Evolutionary conservation across 2,888 invertebrate species (phyloP).

Genomic region (Panopea generosa): DNA sequence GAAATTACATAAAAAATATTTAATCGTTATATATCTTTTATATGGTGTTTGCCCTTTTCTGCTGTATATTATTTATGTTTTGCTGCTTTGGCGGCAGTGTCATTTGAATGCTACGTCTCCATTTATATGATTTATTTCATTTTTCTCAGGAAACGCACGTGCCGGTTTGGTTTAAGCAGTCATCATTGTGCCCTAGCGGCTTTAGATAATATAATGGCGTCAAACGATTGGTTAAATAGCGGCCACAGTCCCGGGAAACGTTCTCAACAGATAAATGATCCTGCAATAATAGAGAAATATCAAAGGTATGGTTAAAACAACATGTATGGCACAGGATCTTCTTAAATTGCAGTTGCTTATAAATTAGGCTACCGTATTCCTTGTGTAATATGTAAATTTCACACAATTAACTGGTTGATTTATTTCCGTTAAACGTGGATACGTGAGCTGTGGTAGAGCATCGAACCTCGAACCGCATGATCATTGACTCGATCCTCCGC

Average conservation of each 20-base stretch:
- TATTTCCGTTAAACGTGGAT: not conserved
- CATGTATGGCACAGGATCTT: too few species aligned
- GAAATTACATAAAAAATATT: too few species aligned
- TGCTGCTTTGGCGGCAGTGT: too few species aligned
- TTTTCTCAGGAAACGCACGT: conserved; percentile 64
- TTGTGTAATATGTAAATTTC: too few species aligned
- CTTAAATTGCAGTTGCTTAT: not conserved
- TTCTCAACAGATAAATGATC: conserved; percentile 24
- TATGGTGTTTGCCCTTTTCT: too few species aligned
- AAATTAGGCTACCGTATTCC: not conserved
- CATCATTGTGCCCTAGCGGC: conserved; percentile 67
- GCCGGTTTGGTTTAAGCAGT: conserved; percentile 67
- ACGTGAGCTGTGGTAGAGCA: not conserved
- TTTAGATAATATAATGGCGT: conserved; percentile 56
- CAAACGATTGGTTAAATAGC: conserved; percentile 63
- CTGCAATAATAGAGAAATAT: conserved; percentile 31
- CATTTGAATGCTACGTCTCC: too few species aligned
- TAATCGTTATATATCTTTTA: too few species aligned
- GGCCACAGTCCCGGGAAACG: conserved; percentile 68
- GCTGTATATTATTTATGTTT: too few species aligned
- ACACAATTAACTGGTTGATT: too few species aligned
- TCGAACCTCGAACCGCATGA: not conserved
- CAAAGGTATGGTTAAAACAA: conserved; percentile 43
- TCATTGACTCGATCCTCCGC: not conserved
- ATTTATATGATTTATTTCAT: too few species aligned